Percentiles rank a stretch among this genome's conserved stretches.
These are phyloP conservation scores for Rhinophrynus dorsalis DNA, from an alignment of 2,797 vertebrate species.

Conservation along the genomic window DNA sequence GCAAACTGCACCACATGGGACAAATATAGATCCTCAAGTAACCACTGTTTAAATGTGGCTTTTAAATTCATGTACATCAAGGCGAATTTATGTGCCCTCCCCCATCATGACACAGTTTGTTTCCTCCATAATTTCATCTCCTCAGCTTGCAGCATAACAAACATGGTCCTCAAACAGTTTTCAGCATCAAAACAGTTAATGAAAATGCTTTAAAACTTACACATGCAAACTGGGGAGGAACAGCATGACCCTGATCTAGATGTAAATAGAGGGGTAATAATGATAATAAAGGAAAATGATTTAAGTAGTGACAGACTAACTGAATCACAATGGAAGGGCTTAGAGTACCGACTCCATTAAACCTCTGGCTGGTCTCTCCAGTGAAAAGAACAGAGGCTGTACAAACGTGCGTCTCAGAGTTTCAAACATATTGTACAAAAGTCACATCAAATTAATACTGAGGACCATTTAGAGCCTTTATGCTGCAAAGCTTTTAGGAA, in stretches of 20 bases:
- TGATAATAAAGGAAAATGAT: constrained; percentile 40
- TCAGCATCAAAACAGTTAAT: constrained; percentile 14
- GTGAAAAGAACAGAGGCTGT: constrained; percentile 82
- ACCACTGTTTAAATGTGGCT: too few relatives aligned
- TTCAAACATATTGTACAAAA: constrained; percentile 95
- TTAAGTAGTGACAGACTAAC: constrained; percentile 30
- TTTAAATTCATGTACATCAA: too few relatives aligned
- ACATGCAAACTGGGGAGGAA: constrained; percentile 37
- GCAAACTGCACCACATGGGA: too few relatives aligned
- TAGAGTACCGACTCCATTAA: constrained; percentile 77
- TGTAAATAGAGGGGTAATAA: constrained; percentile 38
- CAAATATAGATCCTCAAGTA: too few relatives aligned
- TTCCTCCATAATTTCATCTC: too few relatives aligned
- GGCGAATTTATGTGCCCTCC: too few relatives aligned
- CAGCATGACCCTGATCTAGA: constrained; percentile 38
- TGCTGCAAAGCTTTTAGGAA: constrained; percentile 97
- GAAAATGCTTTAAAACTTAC: constrained; percentile 37
- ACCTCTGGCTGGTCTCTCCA: constrained; percentile 80
- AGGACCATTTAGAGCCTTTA: constrained; percentile 97
- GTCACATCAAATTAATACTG: constrained; percentile 99
- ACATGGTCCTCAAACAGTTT: too few relatives aligned
- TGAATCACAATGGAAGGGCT: constrained; percentile 75
- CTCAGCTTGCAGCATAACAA: too few relatives aligned
- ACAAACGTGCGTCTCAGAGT: constrained; percentile 86
- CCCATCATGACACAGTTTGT: too few relatives aligned